Evolutionary conservation across 37 sponge, comb jelly and placozoan genomes (phyloP), one percentile per base, ranked within the genome.

Genomic region (Spongia lamella): DNA sequence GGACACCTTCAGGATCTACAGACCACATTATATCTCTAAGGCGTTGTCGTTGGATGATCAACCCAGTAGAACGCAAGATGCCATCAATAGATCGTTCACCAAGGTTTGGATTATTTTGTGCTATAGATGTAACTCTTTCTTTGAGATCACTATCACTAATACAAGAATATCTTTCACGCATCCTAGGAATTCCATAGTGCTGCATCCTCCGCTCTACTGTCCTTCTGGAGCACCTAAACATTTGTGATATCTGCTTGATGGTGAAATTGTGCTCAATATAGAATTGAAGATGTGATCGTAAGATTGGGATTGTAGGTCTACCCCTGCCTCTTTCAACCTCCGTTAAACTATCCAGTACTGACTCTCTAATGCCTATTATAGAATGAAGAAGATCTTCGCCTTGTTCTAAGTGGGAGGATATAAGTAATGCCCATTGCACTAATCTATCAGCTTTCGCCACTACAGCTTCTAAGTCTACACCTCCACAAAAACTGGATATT

Each of bases 1-100:
- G 53, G 51, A 70, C 56, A 32, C 79, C 78, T 65, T 16, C 20
- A 27, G 88, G 83, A 56, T 87, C 88, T 3, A 87, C 78, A 26
- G 83, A 30, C 30, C 60, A 13, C 31, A 82, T 24, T 16, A 74
- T 77, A n/a, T 7, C 65, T 53, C 83, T 55, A 26, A 81, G 22
- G n/a, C 50, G 70, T 51, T 73, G 53, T 35, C 70, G 25, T 49
- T 88, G 83, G 9, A 88, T 43, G 1, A 38, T 15, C 19, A 54
- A 20, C 14, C 79, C 83, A 30, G 5, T 19, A 27, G 68, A 21
- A 15, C 43, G 17, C 4, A 88, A 32, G 0, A 19, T 25, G 0
- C 90, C 84, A 29, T 39, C 29, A 17, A 84, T 19, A 1, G 31
- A 29, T 33, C 40, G 43, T 34, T 75, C 70, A 17, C 90, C 90